Conservation (phyloP, 2,888 invertebrate genomes). For the Meandrusa payeni region DNA sequence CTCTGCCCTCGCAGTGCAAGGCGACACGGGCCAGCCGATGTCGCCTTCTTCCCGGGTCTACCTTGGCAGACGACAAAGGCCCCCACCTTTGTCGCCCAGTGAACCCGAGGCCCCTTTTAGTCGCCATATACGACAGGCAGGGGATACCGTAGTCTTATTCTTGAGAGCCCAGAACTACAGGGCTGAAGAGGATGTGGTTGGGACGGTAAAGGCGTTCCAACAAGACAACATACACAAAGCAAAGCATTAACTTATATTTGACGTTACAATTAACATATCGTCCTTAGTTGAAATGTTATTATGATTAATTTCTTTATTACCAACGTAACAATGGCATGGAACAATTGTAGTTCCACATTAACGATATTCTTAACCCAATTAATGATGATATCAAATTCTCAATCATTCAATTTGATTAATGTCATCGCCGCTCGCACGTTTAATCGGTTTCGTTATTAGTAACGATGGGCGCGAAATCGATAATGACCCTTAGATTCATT, state of each 20-base stretch:
- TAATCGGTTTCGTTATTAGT: constrained; percentile 31
- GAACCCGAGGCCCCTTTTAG: too few species aligned
- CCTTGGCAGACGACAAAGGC: too few species aligned
- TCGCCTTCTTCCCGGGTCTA: too few species aligned
- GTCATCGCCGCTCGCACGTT: constrained; percentile 50
- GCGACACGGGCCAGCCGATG: too few species aligned
- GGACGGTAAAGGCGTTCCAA: too few species aligned
- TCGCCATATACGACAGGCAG: too few species aligned
- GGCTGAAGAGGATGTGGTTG: too few species aligned
- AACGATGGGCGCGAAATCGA: constrained; percentile 43
- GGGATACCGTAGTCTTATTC: too few species aligned
- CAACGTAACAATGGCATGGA: constrained; percentile 26
- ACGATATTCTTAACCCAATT: constrained; percentile 69
- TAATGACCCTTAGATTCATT: constrained; percentile 34
- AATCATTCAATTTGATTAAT: constrained; percentile 64
- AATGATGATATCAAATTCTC: constrained; percentile 59
- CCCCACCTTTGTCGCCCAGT: too few species aligned
- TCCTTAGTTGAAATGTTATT: constrained; percentile 16
- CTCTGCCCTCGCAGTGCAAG: too few species aligned
- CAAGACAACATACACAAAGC: too few species aligned
- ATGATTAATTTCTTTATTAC: constrained; percentile 19
- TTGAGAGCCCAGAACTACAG: too few species aligned
- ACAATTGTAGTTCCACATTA: constrained; percentile 36
- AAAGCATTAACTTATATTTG: constrained; percentile 15
- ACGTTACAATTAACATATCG: constrained; percentile 8